Evolutionary conservation across 2,113 vertebrate species (phyloP).

Genomic region (Clarias gariepinus): DNA sequence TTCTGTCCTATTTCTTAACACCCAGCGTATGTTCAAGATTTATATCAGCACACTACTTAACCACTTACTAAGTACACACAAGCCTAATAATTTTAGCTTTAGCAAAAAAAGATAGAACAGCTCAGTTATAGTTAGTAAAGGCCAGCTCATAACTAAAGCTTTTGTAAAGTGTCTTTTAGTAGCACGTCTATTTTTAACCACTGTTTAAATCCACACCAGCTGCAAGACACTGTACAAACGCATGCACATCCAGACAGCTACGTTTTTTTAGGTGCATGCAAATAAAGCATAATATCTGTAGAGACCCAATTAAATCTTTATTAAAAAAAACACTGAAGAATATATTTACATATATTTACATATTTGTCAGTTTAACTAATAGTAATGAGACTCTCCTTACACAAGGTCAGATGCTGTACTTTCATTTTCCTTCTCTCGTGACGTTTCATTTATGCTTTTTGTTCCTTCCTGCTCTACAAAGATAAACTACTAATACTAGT

Average conservation of each 20-base stretch:
- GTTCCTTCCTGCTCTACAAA: not conserved
- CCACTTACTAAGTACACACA: not conserved
- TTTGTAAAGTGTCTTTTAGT: not conserved
- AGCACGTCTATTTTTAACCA: not conserved
- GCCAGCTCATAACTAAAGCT: not conserved
- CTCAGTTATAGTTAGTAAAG: not conserved
- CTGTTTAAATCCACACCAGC: constrained; percentile 5
- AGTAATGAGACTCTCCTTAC: not conserved
- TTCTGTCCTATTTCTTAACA: not conserved
- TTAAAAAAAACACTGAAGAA: not conserved
- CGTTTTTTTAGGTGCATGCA: not conserved
- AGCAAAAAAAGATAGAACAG: not conserved
- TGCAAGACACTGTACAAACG: not conserved
- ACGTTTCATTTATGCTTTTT: not conserved
- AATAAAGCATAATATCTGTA: not conserved
- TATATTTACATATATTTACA: not conserved
- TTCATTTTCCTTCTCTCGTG: not conserved
- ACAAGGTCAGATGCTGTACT: not conserved
- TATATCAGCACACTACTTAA: not conserved
- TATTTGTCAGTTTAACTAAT: not conserved
- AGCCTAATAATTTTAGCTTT: not conserved
- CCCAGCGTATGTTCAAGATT: not conserved
- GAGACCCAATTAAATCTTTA: not conserved
- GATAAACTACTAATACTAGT: not conserved
- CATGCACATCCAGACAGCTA: not conserved